Base-by-base conservation (phyloP, 1,140 invertebrate genomes). In the Pristionchus pacificus region DNA sequence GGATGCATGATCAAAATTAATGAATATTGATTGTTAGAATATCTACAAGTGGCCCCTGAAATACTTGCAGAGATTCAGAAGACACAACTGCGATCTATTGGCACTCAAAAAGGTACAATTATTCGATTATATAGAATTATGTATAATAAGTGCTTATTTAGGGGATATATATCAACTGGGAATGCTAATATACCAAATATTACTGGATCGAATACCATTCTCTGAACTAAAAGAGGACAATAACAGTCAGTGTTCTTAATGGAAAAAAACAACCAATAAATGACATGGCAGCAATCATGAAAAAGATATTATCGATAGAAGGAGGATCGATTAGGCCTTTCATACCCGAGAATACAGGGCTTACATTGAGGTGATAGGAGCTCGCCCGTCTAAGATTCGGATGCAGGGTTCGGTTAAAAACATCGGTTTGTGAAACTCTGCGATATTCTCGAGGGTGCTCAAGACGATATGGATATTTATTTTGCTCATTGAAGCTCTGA, bases 131-230 rank as follows among this genome's bases (percentile, higher is more conserved):
- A 49, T 49, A 19, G 38, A 49, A 49, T 49, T 6, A 49, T 6
- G 19, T 10, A 38, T 65, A 14, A 25, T 58, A 14, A 30, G 38
- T 32, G 38, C 55, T 25, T 57, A 65, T n/a, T 63, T 61, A 64
- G 70, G 70, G 24, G 70, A 72, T 31, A 66, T 72, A 31, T 72
- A 72, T 60, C 70, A 72, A 55, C 61, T 72, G 49, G 70, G 62
- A 55, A 72, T 72, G 70, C 24, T 66, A 1, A 65, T 72, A 1
- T 72, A 72, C 25, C 70, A 72, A 19, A 72, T 72, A 60, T 19
- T 72, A 49, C 61, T 72, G 57, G 61, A 72, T 25, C 59, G 55
- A 57, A 66, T 27, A 57, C 70, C 70, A 25, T 72, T 65, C 32
- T 29, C 33, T 13, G 70, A 72, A n/a, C 60, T 59, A 58, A 55